These are phyloP conservation scores for Ericerus pela DNA, from an alignment of 1,140 invertebrate genomes.

Conservation along the genomic window DNA sequence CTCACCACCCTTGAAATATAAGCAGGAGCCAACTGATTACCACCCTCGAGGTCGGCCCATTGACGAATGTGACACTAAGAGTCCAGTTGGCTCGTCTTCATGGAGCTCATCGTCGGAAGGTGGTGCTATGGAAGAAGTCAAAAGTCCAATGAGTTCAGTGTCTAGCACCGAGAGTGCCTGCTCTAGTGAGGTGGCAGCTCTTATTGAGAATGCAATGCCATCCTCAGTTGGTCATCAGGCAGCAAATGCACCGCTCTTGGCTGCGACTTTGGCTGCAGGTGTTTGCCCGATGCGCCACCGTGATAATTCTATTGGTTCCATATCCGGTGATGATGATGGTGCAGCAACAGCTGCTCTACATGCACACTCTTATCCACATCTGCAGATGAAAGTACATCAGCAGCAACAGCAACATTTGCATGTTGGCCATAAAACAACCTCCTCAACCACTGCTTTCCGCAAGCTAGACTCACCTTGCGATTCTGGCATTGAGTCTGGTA, in stretches of 20 bases:
- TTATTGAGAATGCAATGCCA: conserved; percentile 41
- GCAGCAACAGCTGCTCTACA: conserved; percentile 35
- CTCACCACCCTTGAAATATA: conserved; percentile 21
- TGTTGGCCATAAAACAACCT: conserved; percentile 6
- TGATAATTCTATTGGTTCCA: conserved; percentile 56
- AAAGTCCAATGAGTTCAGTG: conserved; percentile 67
- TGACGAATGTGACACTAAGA: conserved; percentile 34
- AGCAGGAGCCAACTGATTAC: conserved; percentile 39
- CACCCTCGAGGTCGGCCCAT: conserved; percentile 17
- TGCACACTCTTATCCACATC: conserved; percentile 36
- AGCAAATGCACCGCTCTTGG: conserved; percentile 50
- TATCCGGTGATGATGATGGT: conserved; percentile 60
- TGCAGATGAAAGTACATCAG: conserved; percentile 32
- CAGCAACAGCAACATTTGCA: conserved; percentile 19
- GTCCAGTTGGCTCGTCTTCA: conserved; percentile 37
- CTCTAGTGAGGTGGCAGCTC: conserved; percentile 45
- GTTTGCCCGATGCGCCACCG: conserved; percentile 44
- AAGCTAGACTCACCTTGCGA: conserved; percentile 80
- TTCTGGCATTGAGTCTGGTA: conserved; percentile 83
- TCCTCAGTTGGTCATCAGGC: conserved; percentile 30
- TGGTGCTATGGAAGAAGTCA: conserved; percentile 42
- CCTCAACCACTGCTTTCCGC: no score
- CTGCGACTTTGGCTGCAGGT: conserved; percentile 56
- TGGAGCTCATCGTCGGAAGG: conserved; percentile 55
- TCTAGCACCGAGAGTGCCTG: conserved; percentile 66